Conservation (phyloP, 2,113 vertebrate species). For the Oryctolagus cuniculus region mOryCun1.1 NC_091441.1:109716001-109716500, state of each 20-base stretch:
- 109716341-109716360: not conserved
- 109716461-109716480: not conserved
- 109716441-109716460: not conserved
- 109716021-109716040: constrained; percentile 35
- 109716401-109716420: not conserved
- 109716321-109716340: not conserved
- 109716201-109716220: constrained; percentile 20
- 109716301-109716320: not conserved
- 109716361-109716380: not conserved
- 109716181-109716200: constrained; percentile 56
- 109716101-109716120: constrained; percentile 64
- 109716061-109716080: constrained; percentile 21
- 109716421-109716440: not conserved
- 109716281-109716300: not conserved
- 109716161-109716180: constrained; percentile 62
- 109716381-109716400: not conserved
- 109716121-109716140: constrained; percentile 65
- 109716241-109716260: constrained; percentile 19
- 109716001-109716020: constrained; percentile 2
- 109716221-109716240: constrained; percentile 4
- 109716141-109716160: constrained; percentile 60
- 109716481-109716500: not conserved
- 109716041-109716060: constrained; percentile 52
- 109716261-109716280: not conserved
- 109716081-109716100: constrained; percentile 80